These are phyloP conservation scores for Pluvianellus socialis DNA, from an alignment of 2,113 vertebrate genomes.

Conservation along the genomic window DNA sequence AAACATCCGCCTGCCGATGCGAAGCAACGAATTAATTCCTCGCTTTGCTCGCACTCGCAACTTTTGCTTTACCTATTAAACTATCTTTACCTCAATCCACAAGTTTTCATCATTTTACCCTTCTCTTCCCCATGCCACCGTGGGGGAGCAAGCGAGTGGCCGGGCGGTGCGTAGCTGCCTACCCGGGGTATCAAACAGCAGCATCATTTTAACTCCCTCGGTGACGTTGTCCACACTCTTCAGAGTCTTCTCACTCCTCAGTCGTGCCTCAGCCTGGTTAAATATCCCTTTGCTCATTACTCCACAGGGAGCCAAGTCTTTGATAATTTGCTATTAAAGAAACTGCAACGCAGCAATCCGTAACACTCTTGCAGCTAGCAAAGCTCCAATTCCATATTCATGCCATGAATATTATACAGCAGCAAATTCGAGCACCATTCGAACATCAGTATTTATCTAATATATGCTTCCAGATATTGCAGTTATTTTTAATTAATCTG, in stretches of 20 bases:
- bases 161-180: background rate
- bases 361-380: background rate
- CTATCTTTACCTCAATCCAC: background rate
- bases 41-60: background rate
- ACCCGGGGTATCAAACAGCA: background rate
- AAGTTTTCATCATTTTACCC: background rate
- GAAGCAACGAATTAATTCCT: background rate
- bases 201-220: background rate
- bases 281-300: background rate
- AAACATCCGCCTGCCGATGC: background rate
- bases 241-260: background rate
- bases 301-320: background rate
- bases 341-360: accelerated
- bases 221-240: background rate
- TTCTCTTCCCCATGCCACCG: background rate
- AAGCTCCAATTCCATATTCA: background rate
- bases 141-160: background rate
- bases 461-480: background rate
- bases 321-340: background rate
- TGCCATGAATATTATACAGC: background rate
- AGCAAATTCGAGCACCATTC: background rate
- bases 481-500: background rate
- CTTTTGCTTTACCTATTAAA: background rate
- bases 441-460: background rate
- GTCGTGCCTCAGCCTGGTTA: background rate